A percentile compares a stretch with the other conserved stretches of the same genome.
These are phyloP conservation scores for Drosophila leonis DNA, from an alignment of 2,888 invertebrate species.

Conservation along the genomic window DNA sequence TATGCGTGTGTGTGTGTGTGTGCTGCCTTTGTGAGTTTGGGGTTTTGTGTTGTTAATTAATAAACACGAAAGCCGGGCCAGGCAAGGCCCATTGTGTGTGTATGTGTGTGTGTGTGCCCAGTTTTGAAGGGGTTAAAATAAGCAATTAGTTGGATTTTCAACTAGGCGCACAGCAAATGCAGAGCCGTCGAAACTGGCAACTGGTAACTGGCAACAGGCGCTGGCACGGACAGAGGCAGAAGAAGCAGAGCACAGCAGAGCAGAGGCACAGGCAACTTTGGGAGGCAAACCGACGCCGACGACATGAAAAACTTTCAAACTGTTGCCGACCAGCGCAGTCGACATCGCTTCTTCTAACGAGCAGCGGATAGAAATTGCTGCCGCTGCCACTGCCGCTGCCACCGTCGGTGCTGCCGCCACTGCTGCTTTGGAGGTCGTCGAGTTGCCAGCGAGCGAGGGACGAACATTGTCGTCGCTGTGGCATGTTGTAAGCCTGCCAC, in stretches of 20 bases:
- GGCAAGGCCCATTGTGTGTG: conserved; percentile 57
- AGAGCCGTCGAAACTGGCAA: conserved; percentile 64
- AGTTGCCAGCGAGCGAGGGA: conserved; percentile 30
- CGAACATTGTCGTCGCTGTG: conserved; percentile 21
- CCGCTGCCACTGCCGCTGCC: conserved; percentile 14
- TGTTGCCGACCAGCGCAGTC: conserved; percentile 63
- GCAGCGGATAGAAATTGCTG: conserved; percentile 65
- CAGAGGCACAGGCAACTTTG: conserved; percentile 61
- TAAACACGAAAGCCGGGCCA: conserved; percentile 77
- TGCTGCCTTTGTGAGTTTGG: conserved; percentile 75
- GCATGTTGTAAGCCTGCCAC: conserved; percentile 67
- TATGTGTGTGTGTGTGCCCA: conserved; percentile 59
- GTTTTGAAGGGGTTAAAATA: conserved; percentile 84
- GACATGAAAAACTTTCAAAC: conserved; percentile 79
- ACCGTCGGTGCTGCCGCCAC: not conserved
- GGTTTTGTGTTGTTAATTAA: conserved; percentile 82
- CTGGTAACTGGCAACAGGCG: conserved; percentile 47
- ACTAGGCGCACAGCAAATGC: conserved; percentile 78
- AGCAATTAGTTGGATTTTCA: conserved; percentile 82
- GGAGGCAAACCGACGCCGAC: conserved; percentile 59
- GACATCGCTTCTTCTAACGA: conserved; percentile 71
- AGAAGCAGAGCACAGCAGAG: conserved; percentile 37
- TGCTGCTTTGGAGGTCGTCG: conserved; percentile 29
- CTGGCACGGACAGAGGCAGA: conserved; percentile 21
- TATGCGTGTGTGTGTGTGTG: conserved; percentile 48